Evolutionary conservation across 2,797 vertebrate species (phyloP), one percentile per base, ranked within the genome.

Genomic region (Antennarius maculatus): DNA sequence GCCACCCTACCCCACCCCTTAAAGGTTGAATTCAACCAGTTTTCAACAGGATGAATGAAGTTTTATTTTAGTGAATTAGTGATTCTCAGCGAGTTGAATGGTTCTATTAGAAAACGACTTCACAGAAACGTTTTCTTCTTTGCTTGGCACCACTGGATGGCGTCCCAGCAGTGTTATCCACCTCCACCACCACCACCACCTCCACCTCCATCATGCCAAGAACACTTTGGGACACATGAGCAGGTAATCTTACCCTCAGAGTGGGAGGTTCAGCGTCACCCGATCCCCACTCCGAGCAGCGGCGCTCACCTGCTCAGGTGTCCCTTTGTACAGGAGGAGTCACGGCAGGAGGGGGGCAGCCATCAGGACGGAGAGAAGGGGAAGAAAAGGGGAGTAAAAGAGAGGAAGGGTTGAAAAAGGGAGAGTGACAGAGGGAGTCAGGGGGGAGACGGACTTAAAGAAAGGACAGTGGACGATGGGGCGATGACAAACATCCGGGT

Each of bases 221-320:
- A 39, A 65, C 66, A 28, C 27, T 55, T n/a, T 39, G 61, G 47
- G 66, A 77, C 74, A 74, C 59, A 28, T 16, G 3, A 69, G 62
- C 37, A 5, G 78, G 93, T 88, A 92, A 93, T 46, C 45, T 54
- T 67, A 93, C 31, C 81, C 76, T 16, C 59, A 54, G 58, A 70
- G 69, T 61, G 56, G 62, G 80, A 86, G 84, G 81, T 48, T 50
- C 53, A 48, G 67, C 53, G 83, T 86, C 80, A 93, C 76, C 76
- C 41, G 89, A 93, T 91, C 88, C 74, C 54, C 66, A 6, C 53
- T 45, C 39, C 3, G 39, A 67, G 81, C 45, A 58, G 77, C 73
- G 65, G 82, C 67, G 52, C 83, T 85, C 65, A 84, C 63, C 86
- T 78, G 72, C 89, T 93, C 93, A 87, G 88, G 86, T 93, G 77